Base-by-base conservation (phyloP, 2,888 invertebrate genomes). In the Drosophila macrospina region DNA sequence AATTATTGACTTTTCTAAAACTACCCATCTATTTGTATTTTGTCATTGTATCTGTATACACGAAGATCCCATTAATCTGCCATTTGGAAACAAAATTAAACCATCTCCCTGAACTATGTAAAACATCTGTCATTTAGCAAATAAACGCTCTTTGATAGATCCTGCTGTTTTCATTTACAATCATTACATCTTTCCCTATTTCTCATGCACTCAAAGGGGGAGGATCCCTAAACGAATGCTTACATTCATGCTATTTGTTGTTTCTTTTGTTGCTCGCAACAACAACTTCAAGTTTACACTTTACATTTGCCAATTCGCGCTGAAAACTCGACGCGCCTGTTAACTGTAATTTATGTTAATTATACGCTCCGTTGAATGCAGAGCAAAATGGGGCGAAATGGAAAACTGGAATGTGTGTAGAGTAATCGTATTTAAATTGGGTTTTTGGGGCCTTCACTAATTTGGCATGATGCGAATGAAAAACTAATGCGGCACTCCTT, bases 341-440 rank as follows among this genome's bases (percentile, higher is more conserved):
- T 41, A 55, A 68, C 36, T 67, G 70, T 67, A 68, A 81, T 71
- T 84, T 70, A 56, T 63, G 69, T 71, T 79, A 81, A 81, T 81
- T 81, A 81, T 77, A 77, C 68, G 81, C 82, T 81, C 85, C 77
- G 82, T 45, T 85, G 85, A 79, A 63, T 75, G 66, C 60, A 44
- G 39, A 61, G 48, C 42, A 50, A 34, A 63, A 57, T 36, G 30
- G 34, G 26, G 47, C 59, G 34, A 42, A 54, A 28, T 52, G 45
- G 56, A 48, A 39, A 30, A 48, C 67, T 62, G 60, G 57, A 79
- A 36, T 65, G 44, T 15, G 30, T 56, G 32, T 42, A 37, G 45
- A 16, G 16, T 39, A 52, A 20, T 16, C 16, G 28, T 64, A 60
- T 71, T 56, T 56, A 59, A 83, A 72, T 64, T 66, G 34, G 78